phyloP scores from a whole-genome alignment of 2,113 vertebrate species.

The Sylvia atricapilla region DNA sequence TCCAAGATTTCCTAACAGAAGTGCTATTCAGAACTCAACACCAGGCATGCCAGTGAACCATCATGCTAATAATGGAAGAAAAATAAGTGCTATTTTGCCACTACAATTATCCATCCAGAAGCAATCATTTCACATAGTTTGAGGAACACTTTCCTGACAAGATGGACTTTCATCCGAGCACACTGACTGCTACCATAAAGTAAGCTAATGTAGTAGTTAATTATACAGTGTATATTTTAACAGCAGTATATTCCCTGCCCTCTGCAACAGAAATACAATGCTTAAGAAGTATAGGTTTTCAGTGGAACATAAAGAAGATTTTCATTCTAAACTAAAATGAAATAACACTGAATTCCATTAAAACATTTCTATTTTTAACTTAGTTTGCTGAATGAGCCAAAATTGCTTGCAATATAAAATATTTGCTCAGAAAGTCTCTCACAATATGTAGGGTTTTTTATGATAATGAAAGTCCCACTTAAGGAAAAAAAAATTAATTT shows the following conservation, averaged over 20 bases:
- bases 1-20: background rate
- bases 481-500: background rate
- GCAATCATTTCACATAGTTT: background rate
- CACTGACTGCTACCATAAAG: background rate
- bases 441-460: background rate
- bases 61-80: background rate
- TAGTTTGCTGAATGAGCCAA: background rate
- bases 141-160: background rate
- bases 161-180: background rate
- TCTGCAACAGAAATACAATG: background rate
- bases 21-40: background rate
- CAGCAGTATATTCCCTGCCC: background rate
- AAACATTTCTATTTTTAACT: background rate
- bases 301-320: background rate
- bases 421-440: background rate
- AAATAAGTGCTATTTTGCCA: background rate
- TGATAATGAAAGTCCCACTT: background rate
- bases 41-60: background rate
- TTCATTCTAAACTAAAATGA: background rate
- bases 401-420: background rate
- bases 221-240: background rate
- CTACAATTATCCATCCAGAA: background rate
- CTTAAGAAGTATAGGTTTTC: background rate
- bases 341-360: background rate
- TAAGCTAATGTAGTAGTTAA: background rate